Base-by-base conservation (phyloP, 2,797 vertebrate genomes). In the Myotis pilosus region DNA sequence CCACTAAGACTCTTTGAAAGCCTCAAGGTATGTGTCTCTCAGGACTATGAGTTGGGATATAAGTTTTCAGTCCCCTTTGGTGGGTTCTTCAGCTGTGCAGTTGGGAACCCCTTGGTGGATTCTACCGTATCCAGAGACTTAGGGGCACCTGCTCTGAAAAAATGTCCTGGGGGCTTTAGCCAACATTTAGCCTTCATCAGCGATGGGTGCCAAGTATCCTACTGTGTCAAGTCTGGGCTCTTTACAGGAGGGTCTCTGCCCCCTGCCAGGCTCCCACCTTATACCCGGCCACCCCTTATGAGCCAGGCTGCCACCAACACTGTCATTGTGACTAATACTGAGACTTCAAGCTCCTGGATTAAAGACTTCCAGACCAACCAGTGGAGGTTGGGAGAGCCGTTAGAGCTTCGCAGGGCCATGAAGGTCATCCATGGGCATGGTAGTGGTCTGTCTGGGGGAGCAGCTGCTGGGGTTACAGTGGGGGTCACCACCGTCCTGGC, bases 31-130 rank as follows among this genome's bases (percentile, higher is more conserved):
- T 99, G 99, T 0, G 79, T 98, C 44, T 99, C 99, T 89, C 98
- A 97, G 0, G 99, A 99, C 96, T 99, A 98, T 0, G 99, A 99
- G 95, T 0, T 3, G 1, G 98, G 98, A 0, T 95, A 97, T 23
- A 97, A 17, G 75, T 98, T 98, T 17, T 96, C 98, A 0, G 98
- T 99, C 28, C 98, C 98, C 6, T 99, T 99, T 0, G 99, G 98
- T 12, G 99, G 99, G 25, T 98, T 99, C 97, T 99, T 99, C 93
- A 99, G 99, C 97, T 99, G 99, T 85, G 94, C 98, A n/a, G 97
- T 97, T 3, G 98, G 95, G 78, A 99, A 99, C 96, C 98, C 98
- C 0, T 93, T 99, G 94, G 98, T 97, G 0, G 93, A 53, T 0
- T 47, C 15, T 71, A 96, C 98, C 55, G 81, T 1, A 6, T 16